Base-by-base conservation (phyloP, 1,140 invertebrate species). In the Pygmarrhopalites habei region DNA sequence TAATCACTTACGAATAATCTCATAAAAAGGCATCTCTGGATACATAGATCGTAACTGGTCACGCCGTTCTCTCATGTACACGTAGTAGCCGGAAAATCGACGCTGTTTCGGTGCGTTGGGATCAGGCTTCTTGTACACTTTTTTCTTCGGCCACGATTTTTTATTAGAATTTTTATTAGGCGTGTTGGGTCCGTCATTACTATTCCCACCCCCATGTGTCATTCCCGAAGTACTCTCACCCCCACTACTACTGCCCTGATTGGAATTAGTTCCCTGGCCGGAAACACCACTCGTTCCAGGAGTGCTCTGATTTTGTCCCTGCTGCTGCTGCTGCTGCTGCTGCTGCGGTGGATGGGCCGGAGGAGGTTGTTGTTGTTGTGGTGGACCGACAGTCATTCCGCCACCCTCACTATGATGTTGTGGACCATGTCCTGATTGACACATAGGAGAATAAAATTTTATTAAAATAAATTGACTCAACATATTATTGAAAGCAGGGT, bases 1-100 rank as follows among this genome's bases (percentile, higher is more conserved):
- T n/a, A n/a, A n/a, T n/a, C n/a, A n/a, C n/a, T n/a, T n/a, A n/a
- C 69, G 69, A 64, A 71, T 71, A 71, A 71, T 71, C 69, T 71
- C 69, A 66, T 71, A 71, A 60, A 71, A 67, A 71, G 69, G 66
- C 69, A 71, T 67, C 58, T 71, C 69, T 53, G 69, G 69, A 58
- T 71, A 71, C 69, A 71, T 71, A 58, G 69, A 71, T 60, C 69
- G 65, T 26, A 71, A 58, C 60, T 71, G 69, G 57, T 71, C 69
- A 67, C 69, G 69, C 29, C 69, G 60, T 51, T 71, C 69, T 35
- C 69, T 47, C 69, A 71, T 71, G 64, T 71, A 71, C 55, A 71
- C 69, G 51, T 71, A 71, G 55, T 71, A 71, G 39, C 69, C 68
- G 62, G 69, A 71, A 58, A 71, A 71, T 64, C 69, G 68, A 32